Conservation (phyloP, 2,113 vertebrate genomes). For the Mobula birostris region DNA sequence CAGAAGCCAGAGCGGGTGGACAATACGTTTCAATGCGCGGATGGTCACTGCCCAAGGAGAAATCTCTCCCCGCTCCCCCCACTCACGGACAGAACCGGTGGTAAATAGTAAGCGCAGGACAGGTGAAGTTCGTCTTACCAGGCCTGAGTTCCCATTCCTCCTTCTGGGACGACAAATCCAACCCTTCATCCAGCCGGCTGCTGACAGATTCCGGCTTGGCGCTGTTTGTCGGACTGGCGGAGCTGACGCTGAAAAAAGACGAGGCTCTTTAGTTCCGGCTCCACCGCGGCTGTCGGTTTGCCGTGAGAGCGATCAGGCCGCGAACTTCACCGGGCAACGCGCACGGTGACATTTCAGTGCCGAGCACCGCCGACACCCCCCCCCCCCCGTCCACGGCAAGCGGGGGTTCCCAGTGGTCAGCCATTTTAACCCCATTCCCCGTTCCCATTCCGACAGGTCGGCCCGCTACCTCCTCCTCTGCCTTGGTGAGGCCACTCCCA, state of each 20-base stretch:
- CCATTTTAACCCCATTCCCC: no score
- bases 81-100: background rate
- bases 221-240: conserved; percentile 71
- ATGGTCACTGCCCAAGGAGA: background rate
- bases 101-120: background rate
- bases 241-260: conserved; percentile 60
- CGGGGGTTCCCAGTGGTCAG: no score
- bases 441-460: no score
- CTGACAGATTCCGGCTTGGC: conserved; percentile 60
- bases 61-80: no score
- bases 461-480: no score
- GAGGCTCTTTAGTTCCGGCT: background rate
- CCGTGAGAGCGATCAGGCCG: no score
- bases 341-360: background rate
- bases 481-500: no score
- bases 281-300: background rate
- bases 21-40: background rate
- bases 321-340: no score
- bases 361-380: no score
- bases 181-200: conserved; percentile 60
- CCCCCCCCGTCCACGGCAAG: no score
- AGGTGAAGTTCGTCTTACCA: background rate
- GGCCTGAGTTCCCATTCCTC: conserved; percentile 10
- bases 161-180: conserved; percentile 31
- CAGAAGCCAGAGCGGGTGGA: background rate